Conservation (phyloP, 2,888 invertebrate genomes). For the Macrophya annulata region DNA sequence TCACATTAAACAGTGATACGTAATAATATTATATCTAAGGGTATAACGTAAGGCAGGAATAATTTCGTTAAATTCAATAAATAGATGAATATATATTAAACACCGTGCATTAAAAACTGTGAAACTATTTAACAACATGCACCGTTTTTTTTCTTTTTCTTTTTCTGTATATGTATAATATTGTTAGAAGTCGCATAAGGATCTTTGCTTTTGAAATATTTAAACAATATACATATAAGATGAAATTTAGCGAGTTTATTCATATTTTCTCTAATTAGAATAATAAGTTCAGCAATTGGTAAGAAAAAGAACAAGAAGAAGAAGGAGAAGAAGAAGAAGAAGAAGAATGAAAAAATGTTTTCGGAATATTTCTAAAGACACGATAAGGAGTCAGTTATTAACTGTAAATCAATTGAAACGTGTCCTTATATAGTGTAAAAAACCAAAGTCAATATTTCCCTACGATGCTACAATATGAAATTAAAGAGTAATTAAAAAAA, state of each 20-base stretch:
- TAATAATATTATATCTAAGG: not conserved
- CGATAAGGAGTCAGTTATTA: slow-evolving; percentile 8
- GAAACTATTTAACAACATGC: not conserved
- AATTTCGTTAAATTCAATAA: not conserved
- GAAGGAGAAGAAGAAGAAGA: too few relatives aligned
- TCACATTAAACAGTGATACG: not conserved
- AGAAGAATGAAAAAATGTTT: not conserved
- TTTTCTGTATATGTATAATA: not conserved
- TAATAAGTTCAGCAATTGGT: slow-evolving; percentile 11
- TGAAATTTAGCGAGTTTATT: not conserved
- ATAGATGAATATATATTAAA: slow-evolving; percentile 9
- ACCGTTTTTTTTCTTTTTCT: not conserved
- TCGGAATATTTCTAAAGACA: not conserved
- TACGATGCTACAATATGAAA: slow-evolving; percentile 21
- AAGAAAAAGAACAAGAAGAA: not conserved
- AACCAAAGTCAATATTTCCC: slow-evolving; percentile 53
- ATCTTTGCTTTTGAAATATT: not conserved
- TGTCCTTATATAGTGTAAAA: slow-evolving; percentile 53
- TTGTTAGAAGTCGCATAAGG: not conserved
- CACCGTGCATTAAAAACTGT: not conserved
- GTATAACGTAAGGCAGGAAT: not conserved
- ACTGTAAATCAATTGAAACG: slow-evolving; percentile 50
- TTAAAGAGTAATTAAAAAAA: not conserved
- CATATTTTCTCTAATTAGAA: not conserved
- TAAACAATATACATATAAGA: not conserved